Evolutionary conservation across 2,888 invertebrate species (phyloP).

Genomic region (Ditula angustiorana): DNA sequence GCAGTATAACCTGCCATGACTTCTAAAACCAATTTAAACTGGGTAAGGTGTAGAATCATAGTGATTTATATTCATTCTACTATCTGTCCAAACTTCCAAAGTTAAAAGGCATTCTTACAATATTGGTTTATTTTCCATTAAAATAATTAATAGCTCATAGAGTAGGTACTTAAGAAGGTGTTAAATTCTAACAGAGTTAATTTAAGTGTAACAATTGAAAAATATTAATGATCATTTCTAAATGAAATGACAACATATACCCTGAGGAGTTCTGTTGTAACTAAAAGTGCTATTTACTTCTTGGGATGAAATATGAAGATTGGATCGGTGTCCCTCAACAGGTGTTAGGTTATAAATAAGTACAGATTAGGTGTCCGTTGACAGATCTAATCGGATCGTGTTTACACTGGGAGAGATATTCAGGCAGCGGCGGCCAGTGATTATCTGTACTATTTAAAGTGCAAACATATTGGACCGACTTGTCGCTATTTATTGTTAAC

Average conservation of each 20-base stretch:
- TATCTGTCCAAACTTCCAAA: neutral
- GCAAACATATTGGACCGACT: slow-evolving; percentile 71
- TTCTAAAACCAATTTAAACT: neutral
- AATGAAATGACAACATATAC: slow-evolving; percentile 34
- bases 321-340: slow-evolving; percentile 59
- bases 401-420: slow-evolving; percentile 74
- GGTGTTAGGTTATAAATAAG: slow-evolving; percentile 76
- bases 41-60: neutral
- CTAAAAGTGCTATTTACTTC: slow-evolving; percentile 21
- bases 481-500: slow-evolving; percentile 76
- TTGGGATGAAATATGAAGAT: slow-evolving; percentile 57
- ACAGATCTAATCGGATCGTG: slow-evolving; percentile 78
- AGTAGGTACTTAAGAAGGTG: slow-evolving; percentile 11
- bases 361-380: slow-evolving; percentile 63
- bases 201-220: slow-evolving; percentile 33
- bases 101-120: slow-evolving; percentile 12
- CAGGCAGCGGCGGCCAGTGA: slow-evolving; percentile 49
- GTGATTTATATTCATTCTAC: slow-evolving; percentile 9
- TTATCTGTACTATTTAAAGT: slow-evolving; percentile 70
- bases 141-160: slow-evolving; percentile 15
- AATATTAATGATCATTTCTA: slow-evolving; percentile 34
- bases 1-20: no score
- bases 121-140: slow-evolving; percentile 27
- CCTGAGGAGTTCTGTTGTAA: slow-evolving; percentile 16
- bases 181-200: slow-evolving; percentile 30